Evolutionary conservation across 2,113 vertebrate species (phyloP).

Genomic region (Sylvietta virens): DNA sequence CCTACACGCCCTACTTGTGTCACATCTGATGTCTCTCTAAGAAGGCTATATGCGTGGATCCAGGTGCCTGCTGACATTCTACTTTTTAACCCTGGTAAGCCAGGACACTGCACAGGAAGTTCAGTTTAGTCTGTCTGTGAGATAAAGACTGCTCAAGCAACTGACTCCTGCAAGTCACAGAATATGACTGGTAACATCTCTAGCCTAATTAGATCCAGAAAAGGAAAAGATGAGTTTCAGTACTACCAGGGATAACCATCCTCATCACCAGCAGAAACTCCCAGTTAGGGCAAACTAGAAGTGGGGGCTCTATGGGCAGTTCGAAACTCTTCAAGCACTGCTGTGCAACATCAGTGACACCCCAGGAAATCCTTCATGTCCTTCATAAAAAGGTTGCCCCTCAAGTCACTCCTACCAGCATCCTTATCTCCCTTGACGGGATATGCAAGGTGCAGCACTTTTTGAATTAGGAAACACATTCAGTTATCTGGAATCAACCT

Average conservation of each 20-base stretch:
- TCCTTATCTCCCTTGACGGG: background rate
- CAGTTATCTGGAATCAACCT: background rate
- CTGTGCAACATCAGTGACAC: background rate
- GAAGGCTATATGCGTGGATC: background rate
- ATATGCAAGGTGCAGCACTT: background rate
- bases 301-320: background rate
- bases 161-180: background rate
- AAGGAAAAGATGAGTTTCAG: background rate
- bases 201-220: background rate
- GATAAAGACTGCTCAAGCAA: background rate
- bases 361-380: background rate
- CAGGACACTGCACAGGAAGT: background rate
- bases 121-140: background rate
- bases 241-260: background rate
- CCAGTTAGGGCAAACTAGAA: background rate
- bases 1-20: background rate
- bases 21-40: background rate
- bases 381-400: background rate
- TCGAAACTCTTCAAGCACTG: background rate
- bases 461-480: background rate
- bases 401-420: background rate
- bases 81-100: background rate
- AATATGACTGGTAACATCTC: background rate
- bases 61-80: background rate
- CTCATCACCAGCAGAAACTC: background rate